These are phyloP conservation scores for Diplogasteroides magnus DNA, from an alignment of 1,140 invertebrate species.

Conservation along the genomic window DNA sequence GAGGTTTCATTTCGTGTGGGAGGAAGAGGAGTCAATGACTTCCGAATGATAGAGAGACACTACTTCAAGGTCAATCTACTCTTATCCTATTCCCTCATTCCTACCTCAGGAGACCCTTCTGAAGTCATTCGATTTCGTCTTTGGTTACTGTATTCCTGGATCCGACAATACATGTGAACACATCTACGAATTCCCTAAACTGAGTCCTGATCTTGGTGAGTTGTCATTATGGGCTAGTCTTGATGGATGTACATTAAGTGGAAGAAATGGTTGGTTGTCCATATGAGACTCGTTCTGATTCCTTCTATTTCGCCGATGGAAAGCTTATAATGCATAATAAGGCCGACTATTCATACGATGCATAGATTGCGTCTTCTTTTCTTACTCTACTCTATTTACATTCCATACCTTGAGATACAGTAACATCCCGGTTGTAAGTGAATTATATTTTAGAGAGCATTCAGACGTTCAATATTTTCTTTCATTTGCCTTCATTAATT, in stretches of 20 bases:
- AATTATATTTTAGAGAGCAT: too few relatives aligned
- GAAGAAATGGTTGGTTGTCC: conserved; percentile 91
- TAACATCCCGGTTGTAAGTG: too few relatives aligned
- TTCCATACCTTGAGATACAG: too few relatives aligned
- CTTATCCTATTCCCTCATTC: neutral
- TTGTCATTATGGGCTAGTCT: conserved; percentile 22
- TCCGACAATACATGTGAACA: conserved; percentile 96
- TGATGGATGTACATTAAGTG: conserved; percentile 63
- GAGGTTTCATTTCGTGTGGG: conserved; percentile 75
- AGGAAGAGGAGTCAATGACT: conserved; percentile 80
- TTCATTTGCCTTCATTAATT: too few relatives aligned
- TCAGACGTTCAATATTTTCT: too few relatives aligned
- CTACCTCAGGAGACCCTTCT: conserved; percentile 69
- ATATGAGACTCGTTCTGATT: conserved; percentile 93
- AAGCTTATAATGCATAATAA: conserved; percentile 97
- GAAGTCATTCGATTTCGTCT: conserved; percentile 99
- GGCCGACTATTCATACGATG: conserved; percentile 90
- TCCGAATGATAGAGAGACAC: conserved; percentile 96
- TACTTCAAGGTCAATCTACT: conserved; percentile 68
- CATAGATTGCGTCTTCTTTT: too few relatives aligned
- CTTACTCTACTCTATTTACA: too few relatives aligned
- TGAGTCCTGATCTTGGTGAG: conserved; percentile 79
- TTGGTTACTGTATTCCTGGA: conserved; percentile 96
- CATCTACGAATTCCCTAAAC: conserved; percentile 93
- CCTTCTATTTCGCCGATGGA: conserved; percentile 97